Percentiles rank a stretch among this genome's conserved stretches.
These are phyloP conservation scores for Gallinago media DNA, from an alignment of 2,113 vertebrate species.

Conservation along the genomic window DNA sequence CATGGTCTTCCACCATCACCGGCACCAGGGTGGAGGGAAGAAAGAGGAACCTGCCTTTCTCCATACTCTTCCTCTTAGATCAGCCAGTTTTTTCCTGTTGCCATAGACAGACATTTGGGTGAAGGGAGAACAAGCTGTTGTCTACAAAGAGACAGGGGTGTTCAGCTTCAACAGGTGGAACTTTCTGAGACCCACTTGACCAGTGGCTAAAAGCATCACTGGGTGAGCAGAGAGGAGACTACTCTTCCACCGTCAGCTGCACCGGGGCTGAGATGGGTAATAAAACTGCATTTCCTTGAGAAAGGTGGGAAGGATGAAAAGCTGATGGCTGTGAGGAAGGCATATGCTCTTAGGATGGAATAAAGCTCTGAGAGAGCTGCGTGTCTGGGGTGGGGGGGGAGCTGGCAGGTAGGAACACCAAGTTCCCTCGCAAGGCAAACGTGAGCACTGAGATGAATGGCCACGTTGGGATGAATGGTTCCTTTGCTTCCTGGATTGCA, in stretches of 20 bases:
- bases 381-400: background rate
- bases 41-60: background rate
- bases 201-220: background rate
- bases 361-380: background rate
- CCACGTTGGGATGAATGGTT: accelerated
- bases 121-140: background rate
- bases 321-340: background rate
- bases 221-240: background rate
- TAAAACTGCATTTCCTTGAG: background rate
- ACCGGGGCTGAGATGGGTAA: background rate
- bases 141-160: background rate
- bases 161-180: background rate
- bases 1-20: background rate
- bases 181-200: background rate
- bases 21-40: background rate
- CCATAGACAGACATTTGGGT: accelerated
- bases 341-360: background rate
- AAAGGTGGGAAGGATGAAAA: background rate
- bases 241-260: background rate
- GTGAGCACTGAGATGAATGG: background rate
- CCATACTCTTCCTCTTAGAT: background rate
- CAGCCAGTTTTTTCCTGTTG: background rate
- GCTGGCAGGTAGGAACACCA: background rate
- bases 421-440: background rate
- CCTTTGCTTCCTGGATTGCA: background rate